Conservation (phyloP, 2,113 vertebrate genomes). For the Chaetops frenatus region DNA sequence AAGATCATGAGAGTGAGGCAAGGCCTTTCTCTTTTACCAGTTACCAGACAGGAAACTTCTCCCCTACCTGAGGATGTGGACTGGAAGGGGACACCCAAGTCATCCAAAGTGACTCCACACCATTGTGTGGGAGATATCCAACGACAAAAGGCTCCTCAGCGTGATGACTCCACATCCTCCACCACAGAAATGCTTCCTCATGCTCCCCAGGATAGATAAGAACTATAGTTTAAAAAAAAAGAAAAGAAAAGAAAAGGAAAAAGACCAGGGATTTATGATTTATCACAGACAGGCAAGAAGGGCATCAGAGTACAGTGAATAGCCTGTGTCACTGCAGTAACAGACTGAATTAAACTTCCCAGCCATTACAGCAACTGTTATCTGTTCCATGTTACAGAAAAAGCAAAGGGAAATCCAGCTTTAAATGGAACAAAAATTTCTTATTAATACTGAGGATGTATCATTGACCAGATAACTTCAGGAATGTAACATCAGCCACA, state of each 20-base stretch:
- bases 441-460: neutral
- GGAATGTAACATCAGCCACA: neutral
- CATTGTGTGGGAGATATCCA: neutral
- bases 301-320: neutral
- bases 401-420: neutral
- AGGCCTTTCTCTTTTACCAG: neutral
- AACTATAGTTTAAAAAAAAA: neutral
- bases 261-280: neutral
- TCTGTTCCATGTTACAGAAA: neutral
- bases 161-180: neutral
- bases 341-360: neutral
- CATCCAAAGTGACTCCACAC: neutral
- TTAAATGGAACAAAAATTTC: neutral
- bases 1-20: neutral
- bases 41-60: neutral
- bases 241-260: neutral
- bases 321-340: neutral
- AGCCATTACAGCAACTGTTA: neutral
- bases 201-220: neutral
- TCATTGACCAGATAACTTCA: neutral
- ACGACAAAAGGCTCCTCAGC: neutral
- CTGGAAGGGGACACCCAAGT: neutral
- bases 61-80: no score
- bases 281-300: neutral
- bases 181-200: neutral